phyloP scores from a whole-genome alignment of 2,113 vertebrate genomes.

The Loxodonta africana region DNA sequence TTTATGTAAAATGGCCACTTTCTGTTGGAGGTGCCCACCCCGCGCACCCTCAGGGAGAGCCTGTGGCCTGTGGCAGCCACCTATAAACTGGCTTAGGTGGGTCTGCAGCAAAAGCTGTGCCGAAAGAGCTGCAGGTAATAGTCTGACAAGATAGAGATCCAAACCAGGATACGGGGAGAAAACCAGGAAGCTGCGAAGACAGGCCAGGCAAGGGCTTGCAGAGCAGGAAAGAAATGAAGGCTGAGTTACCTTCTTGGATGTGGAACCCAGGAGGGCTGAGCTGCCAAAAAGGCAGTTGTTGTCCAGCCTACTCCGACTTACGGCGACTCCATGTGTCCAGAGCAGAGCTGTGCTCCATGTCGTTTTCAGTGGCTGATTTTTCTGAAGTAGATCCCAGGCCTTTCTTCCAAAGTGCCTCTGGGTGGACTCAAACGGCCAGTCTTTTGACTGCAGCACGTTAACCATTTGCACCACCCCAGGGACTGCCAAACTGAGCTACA shows the following conservation, averaged over 20 bases:
- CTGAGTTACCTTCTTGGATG: background rate
- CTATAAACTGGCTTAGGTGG: rapidly evolving
- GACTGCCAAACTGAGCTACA: background rate
- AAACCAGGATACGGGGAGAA: background rate
- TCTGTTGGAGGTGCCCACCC: too few species aligned
- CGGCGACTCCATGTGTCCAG: too few species aligned
- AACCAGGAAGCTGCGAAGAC: background rate
- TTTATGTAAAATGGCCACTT: background rate
- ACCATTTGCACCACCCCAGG: background rate
- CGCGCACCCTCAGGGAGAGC: background rate
- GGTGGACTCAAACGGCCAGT: background rate
- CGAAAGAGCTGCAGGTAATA: background rate
- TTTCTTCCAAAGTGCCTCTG: background rate
- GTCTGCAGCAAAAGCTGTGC: too few species aligned
- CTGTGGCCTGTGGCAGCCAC: rapidly evolving
- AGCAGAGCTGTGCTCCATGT: too few species aligned
- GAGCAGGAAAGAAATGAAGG: rapidly evolving
- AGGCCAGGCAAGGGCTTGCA: background rate
- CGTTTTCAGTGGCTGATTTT: too few species aligned
- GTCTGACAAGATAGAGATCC: background rate
- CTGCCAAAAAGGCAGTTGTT: too few species aligned
- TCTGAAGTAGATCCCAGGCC: background rate
- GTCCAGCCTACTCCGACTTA: too few species aligned
- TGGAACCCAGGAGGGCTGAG: background rate
- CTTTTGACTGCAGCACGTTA: background rate